Evolutionary conservation across 1,140 invertebrate genomes (phyloP).

Genomic region (Magallana ariakensis): DNA sequence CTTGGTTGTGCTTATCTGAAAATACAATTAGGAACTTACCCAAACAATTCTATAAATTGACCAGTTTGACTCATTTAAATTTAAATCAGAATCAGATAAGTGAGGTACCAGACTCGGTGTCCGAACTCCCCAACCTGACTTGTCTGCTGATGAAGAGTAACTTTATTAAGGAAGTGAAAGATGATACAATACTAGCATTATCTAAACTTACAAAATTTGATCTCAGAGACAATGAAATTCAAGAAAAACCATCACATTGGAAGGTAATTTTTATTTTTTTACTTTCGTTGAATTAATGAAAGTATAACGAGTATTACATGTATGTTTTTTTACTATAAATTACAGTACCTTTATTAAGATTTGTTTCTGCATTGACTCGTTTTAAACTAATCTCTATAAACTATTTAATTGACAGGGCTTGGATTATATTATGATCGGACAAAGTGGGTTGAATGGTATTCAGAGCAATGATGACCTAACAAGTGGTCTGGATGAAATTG

Average conservation of each 20-base stretch:
- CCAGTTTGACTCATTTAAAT: constrained; percentile 71
- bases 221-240: constrained; percentile 71
- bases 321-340: too few relatives aligned
- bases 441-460: constrained; percentile 53
- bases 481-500: constrained; percentile 53
- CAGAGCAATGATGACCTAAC: constrained; percentile 44
- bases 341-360: too few relatives aligned
- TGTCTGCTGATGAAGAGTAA: constrained; percentile 70
- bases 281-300: not conserved
- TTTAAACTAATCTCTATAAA: too few relatives aligned
- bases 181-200: constrained; percentile 71
- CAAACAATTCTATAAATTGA: constrained; percentile 63
- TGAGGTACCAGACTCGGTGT: constrained; percentile 69
- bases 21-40: constrained; percentile 72
- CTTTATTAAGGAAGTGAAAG: constrained; percentile 63
- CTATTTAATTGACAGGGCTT: constrained; percentile 64
- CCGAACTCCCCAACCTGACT: constrained; percentile 63
- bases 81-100: constrained; percentile 72
- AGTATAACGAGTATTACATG: too few relatives aligned
- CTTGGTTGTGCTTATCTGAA: constrained; percentile 75
- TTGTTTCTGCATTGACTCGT: too few relatives aligned
- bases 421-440: constrained; percentile 69
- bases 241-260: constrained; percentile 70
- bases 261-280: constrained; percentile 62
- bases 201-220: constrained; percentile 73